Base-by-base conservation (phyloP, 2,888 invertebrate species). In the Smittia sp. region DNA sequence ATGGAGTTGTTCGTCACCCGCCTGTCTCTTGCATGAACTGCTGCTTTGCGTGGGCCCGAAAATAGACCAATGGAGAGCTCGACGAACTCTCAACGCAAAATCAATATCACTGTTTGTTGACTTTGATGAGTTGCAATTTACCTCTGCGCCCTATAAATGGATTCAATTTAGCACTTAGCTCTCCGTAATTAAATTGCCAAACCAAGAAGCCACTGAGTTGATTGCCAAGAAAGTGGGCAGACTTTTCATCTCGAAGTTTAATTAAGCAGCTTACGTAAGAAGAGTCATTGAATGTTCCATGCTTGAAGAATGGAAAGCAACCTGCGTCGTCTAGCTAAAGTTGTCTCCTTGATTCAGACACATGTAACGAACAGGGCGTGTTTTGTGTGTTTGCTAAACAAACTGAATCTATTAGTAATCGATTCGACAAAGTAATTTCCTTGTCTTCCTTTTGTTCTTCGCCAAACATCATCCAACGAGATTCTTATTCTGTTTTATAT, bases 391-490 rank as follows among this genome's bases (percentile, higher is more conserved):
- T 58, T 58, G 22, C 13, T 18, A 22, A 58, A 7, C 58, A 58
- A 58, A 18, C 20, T 58, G 58, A 20, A 58, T 58, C 58, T 58
- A 58, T 58, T 20, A 58, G 58, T 22, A 58, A 58, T 58, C 22
- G 58, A 58, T 58, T 58, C 22, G 20, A 46, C 46, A 11, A 3
- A 46, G n/a, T 11, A 46, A 46, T 46, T 46, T 46, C 46, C 46
- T n/a, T 46, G 6, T 46, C 46, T 15, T 46, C 11, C 46, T 7
- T 11, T 46, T 46, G 3, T n/a, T 46, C 6, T 46, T 46, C 15
- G 4, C 32, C 32, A 32, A 32, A 32, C 32, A 32, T 32, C 32
- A 32, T 2, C 2, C 11, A n/a, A 46, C 15, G 46, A 46, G 15
- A 46, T n/a, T 46, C 15, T 11, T 15, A 46, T 46, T 46, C 15